Base-by-base conservation (phyloP, 2,888 invertebrate species). In the Sinodicranocentrus sp. region DNA sequence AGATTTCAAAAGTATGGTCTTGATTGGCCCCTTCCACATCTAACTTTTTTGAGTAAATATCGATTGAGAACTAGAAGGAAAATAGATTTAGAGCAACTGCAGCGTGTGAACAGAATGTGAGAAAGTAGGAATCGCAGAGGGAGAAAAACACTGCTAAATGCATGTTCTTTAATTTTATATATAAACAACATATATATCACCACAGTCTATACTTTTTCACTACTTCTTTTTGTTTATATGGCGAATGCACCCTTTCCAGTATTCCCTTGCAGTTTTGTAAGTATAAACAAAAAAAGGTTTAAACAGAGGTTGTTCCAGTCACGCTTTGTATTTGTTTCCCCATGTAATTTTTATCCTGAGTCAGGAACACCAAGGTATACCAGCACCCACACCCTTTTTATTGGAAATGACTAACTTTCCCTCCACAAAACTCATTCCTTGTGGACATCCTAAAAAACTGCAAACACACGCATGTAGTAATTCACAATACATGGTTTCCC, bases 291-390 rank as follows among this genome's bases (percentile, higher is more conserved):
- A 68, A 68, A 48, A 23, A 5, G 19, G 67, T 15, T 43, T 17
- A 54, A 65, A 21, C 10, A 76, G 21, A 52, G 33, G 54, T 43
- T 76, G 54, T 19, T 67, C 39, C 33, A 68, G 77, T 77, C 77
- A 77, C 68, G 68, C 57, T 57, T 68, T 68, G 19, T 65, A 21
- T 23, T 0, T 48, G 54, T 48, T 76, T 76, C 65, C 2, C 33
- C 25, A 76, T 67, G 54, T 67, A 76, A 76, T 76, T 76, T n/a
- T n/a, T 76, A 67, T 67, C 21, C 67, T 33, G 33, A 33, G 33
- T n/a, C n/a, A 52, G 52, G 52, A 52, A n/a, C n/a, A n/a, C n/a
- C n/a, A n/a, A n/a, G n/a, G n/a, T n/a, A n/a, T n/a, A n/a, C n/a
- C n/a, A n/a, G n/a, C n/a, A n/a, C n/a, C n/a, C n/a, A n/a, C 28